Evolutionary conservation across 2,888 invertebrate genomes (phyloP), one percentile per base, ranked within the genome.

Genomic region (Eristalinus sepulchralis): DNA sequence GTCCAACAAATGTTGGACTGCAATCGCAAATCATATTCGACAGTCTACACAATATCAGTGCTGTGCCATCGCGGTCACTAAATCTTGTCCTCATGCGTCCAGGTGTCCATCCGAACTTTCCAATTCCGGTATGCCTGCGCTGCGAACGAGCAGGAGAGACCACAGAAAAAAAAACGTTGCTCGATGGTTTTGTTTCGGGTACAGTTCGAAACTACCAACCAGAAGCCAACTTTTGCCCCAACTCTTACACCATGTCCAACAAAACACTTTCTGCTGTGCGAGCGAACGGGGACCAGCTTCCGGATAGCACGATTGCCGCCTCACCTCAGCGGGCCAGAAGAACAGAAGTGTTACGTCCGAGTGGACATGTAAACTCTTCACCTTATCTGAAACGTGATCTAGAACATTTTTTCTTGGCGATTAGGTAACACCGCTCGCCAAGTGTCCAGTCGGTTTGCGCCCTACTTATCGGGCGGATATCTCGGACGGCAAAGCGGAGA

Each of bases 401-500:
- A 27, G 82, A 73, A 62, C 27, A 53, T 77, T 55, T 68, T 59
- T 59, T 82, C 33, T 47, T 68, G 55, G 11, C 80, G 85, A 82
- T 85, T 85, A 85, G 72, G 85, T 78, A 85, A 85, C 81, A 82
- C 77, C 73, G 57, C 36, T 62, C 57, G 39, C 66, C 75, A 34
- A 76, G 68, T 85, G 64, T 72, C 62, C 63, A 47, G 67, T 76
- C 71, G 71, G 76, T 75, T 31, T 79, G 55, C 67, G 63, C 33
- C 68, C 31, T 55, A 77, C 77, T 82, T 78, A 82, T 85, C 77
- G 57, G 8, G 59, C 47, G 53, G 33, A 22, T 64, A 85, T 85
- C 85, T 73, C 59, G 72, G 70, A 85, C 77, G 68, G 82, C 85
- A 85, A 85, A 85, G 82, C 39, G 85, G 59, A 82, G 85, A 82